Percentiles rank a stretch among this genome's conserved stretches.
These are phyloP conservation scores for Polyommatus icarus DNA, from an alignment of 2,888 invertebrate species.

Conservation along the genomic window DNA sequence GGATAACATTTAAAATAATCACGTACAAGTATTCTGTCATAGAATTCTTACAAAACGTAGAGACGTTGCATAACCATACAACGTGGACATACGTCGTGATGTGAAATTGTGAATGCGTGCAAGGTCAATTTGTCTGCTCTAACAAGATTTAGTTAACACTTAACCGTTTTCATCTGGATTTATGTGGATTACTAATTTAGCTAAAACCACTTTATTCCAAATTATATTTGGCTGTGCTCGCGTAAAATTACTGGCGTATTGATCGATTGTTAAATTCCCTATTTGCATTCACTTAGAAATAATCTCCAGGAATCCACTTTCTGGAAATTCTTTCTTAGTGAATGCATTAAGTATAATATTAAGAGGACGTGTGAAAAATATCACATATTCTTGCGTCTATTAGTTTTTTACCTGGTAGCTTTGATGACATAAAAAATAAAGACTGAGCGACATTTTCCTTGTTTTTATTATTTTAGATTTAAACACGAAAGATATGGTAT, in stretches of 20 bases:
- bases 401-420: too few species aligned
- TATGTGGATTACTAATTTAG: conserved; percentile 32
- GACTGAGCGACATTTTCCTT: neutral
- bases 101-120: conserved; percentile 52
- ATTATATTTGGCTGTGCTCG: neutral
- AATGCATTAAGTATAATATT: too few species aligned
- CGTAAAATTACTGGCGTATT: too few species aligned
- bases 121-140: conserved; percentile 54
- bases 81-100: conserved; percentile 38
- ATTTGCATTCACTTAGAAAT: too few species aligned
- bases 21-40: neutral
- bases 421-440: neutral
- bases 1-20: neutral
- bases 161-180: conserved; percentile 33
- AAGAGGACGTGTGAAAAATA: too few species aligned
- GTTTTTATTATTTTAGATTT: neutral
- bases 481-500: neutral
- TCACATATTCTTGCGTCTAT: neutral
- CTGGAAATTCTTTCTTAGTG: too few species aligned
- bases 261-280: too few species aligned
- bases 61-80: conserved; percentile 23
- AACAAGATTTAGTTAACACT: conserved; percentile 54
- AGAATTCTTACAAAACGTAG: neutral
- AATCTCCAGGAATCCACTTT: too few species aligned
- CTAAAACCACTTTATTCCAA: neutral